These are phyloP conservation scores for Agapornis roseicollis DNA, from an alignment of 2,113 vertebrate species.

Conservation along the genomic window DNA sequence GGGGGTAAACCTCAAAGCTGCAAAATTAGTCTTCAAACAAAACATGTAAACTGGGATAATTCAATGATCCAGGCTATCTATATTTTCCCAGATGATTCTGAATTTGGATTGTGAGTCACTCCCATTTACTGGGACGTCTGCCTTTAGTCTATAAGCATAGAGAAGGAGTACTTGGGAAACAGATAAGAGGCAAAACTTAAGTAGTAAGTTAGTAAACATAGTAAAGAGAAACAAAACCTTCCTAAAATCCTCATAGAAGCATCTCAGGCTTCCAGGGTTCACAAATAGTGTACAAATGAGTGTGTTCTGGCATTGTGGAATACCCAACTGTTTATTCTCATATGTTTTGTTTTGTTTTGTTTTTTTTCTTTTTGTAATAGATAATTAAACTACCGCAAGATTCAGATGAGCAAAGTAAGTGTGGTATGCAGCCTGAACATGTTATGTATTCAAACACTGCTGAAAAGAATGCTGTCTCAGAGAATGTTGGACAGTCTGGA, in stretches of 20 bases:
- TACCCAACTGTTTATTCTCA: not conserved
- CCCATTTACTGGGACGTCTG: not conserved
- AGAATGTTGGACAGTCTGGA: not conserved
- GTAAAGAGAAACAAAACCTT: not conserved
- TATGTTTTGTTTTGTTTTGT: not conserved
- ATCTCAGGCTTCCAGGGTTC: not conserved
- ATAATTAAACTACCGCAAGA: constrained; percentile 78
- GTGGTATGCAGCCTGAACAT: constrained; percentile 24
- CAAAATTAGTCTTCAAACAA: not conserved
- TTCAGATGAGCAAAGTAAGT: constrained; percentile 32
- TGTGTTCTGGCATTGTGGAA: not conserved
- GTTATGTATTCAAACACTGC: not conserved
- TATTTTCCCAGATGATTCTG: not conserved
- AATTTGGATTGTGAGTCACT: not conserved
- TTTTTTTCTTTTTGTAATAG: constrained; percentile 45
- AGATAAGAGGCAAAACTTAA: not conserved
- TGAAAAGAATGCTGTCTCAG: not conserved
- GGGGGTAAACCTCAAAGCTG: not conserved
- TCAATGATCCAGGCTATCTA: not conserved
- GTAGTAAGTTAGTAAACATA: not conserved
- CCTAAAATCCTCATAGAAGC: not conserved
- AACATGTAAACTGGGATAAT: not conserved
- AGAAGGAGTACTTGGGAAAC: not conserved
- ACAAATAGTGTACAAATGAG: not conserved
- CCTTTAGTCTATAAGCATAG: not conserved